phyloP scores from a whole-genome alignment of 2,888 invertebrate species.

The Eristalis tenax region DNA sequence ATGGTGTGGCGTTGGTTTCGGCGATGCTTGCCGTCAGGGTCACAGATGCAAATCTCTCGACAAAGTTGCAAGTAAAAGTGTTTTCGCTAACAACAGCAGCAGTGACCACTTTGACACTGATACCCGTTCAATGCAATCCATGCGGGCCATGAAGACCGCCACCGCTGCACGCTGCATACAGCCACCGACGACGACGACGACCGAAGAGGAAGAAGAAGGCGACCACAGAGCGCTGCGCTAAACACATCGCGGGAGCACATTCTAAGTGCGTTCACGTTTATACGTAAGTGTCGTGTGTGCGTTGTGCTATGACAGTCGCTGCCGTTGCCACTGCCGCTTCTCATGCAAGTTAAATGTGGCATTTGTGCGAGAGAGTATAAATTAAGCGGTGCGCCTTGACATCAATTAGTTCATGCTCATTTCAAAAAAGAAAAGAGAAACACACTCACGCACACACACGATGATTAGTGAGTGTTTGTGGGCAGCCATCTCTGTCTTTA shows the following conservation, averaged over 20 bases:
- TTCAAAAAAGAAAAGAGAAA: constrained; percentile 22
- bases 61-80: constrained; percentile 62
- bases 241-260: constrained; percentile 46
- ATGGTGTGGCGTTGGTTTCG: constrained; percentile 25
- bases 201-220: constrained; percentile 70
- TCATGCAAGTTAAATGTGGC: constrained; percentile 69
- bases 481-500: constrained; percentile 35
- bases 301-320: constrained; percentile 35
- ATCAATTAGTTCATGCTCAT: constrained; percentile 75
- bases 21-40: constrained; percentile 57
- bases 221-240: constrained; percentile 17
- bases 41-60: constrained; percentile 63
- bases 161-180: not conserved
- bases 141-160: constrained; percentile 64
- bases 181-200: not conserved
- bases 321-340: constrained; percentile 61
- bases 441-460: not conserved
- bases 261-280: constrained; percentile 69
- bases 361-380: constrained; percentile 75
- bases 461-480: constrained; percentile 11
- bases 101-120: constrained; percentile 66
- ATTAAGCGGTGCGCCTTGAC: constrained; percentile 79
- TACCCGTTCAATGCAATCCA: constrained; percentile 67
- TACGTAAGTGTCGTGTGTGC: constrained; percentile 38
- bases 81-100: constrained; percentile 46